Evolutionary conservation across 2,113 vertebrate species (phyloP).

Genomic region (Perca schrenkii): DNA sequence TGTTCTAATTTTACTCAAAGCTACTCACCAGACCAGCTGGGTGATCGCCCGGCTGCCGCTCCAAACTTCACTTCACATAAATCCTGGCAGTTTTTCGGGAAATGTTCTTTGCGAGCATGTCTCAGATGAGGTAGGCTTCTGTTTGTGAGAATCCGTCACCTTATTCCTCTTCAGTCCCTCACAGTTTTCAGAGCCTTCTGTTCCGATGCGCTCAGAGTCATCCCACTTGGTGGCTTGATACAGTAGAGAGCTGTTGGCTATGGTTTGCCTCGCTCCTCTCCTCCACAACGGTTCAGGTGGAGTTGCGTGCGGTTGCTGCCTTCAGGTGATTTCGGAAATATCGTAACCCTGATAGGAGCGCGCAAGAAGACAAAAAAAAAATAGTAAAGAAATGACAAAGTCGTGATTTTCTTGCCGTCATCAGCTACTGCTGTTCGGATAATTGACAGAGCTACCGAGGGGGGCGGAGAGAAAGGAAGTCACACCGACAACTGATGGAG

Average conservation of each 20-base stretch:
- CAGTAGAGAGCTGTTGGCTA: constrained; percentile 36
- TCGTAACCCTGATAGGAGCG: constrained; percentile 11
- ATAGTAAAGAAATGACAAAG: not conserved
- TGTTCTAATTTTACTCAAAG: constrained; percentile 22
- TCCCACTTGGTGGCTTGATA: constrained; percentile 46
- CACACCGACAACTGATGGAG: constrained; percentile 38
- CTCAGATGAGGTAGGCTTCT: constrained; percentile 28
- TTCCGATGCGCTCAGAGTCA: constrained; percentile 45
- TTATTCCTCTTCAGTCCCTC: constrained; percentile 45
- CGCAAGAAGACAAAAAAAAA: not conserved
- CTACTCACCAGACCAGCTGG: constrained; percentile 76
- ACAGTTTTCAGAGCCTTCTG: constrained; percentile 20
- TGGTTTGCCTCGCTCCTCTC: constrained; percentile 50
- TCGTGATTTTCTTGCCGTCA: constrained; percentile 24
- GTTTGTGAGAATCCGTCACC: constrained; percentile 34
- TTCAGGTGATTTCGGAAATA: constrained; percentile 64
- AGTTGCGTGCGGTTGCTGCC: constrained; percentile 59
- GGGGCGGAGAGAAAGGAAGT: constrained; percentile 40
- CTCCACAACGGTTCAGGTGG: constrained; percentile 54
- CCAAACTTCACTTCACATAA: constrained; percentile 74
- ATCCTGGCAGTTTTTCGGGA: constrained; percentile 45
- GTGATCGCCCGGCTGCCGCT: constrained; percentile 48
- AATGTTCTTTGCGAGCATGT: constrained; percentile 59
- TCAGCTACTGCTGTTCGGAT: not conserved
- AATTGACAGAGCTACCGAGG: constrained; percentile 18